These are phyloP conservation scores for Monomorium pharaonis DNA, from an alignment of 1,140 invertebrate species.

Conservation along the genomic window DNA sequence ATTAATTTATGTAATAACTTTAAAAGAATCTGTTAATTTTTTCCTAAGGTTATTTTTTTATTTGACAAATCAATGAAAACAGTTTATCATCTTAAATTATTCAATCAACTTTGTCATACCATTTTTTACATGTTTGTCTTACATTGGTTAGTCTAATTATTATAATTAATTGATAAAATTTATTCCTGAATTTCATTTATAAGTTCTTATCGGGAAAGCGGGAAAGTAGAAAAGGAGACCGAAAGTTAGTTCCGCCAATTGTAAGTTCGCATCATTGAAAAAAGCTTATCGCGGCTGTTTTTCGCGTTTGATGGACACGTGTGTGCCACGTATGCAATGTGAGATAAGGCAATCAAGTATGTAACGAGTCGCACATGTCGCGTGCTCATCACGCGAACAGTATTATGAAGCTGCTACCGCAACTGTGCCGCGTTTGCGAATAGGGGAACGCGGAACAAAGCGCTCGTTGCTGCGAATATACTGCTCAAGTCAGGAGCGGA, in stretches of 20 bases:
- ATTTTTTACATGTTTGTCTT: background rate
- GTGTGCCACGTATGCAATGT: conserved; percentile 16
- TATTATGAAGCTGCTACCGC: conserved; percentile 41
- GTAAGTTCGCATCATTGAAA: background rate
- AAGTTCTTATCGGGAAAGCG: conserved; percentile 1
- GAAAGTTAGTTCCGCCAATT: background rate
- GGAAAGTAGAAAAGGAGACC: background rate
- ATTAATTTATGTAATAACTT: background rate
- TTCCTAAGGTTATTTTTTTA: background rate
- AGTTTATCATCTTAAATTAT: too few relatives aligned
- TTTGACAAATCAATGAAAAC: background rate
- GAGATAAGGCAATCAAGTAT: conserved; percentile 58
- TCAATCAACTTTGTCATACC: background rate
- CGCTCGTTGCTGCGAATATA: conserved; percentile 67
- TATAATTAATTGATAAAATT: background rate
- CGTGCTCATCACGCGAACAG: conserved; percentile 47
- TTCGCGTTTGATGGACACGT: conserved; percentile 33
- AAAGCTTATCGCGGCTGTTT: conserved; percentile 34
- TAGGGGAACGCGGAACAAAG: conserved; percentile 65
- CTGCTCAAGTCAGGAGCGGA: conserved; percentile 53
- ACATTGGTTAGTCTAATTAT: background rate
- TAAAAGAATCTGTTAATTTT: background rate
- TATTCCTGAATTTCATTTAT: background rate
- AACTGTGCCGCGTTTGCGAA: conserved; percentile 54
- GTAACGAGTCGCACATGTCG: conserved; percentile 53